Percentiles rank a stretch among this genome's conserved stretches.
Evolutionary conservation across 2,888 invertebrate species (phyloP).

Genomic region (Rhagonycha lutea): DNA sequence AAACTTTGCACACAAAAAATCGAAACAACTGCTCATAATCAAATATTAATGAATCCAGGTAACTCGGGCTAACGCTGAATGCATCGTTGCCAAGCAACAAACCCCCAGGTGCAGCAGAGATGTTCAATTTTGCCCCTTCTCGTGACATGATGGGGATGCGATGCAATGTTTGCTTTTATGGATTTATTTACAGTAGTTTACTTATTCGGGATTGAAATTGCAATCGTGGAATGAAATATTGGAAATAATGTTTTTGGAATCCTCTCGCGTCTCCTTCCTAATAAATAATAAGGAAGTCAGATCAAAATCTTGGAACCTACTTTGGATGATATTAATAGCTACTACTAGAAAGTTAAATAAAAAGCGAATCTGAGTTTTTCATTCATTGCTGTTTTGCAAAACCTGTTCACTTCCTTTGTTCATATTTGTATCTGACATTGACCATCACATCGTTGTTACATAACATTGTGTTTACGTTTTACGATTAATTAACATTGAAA

Average conservation of each 20-base stretch:
- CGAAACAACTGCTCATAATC: not conserved
- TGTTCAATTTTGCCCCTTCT: conserved; percentile 15
- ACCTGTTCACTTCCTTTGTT: conserved; percentile 23
- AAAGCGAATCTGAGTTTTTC: conserved; percentile 15
- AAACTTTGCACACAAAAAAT: not conserved
- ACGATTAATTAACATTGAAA: not conserved
- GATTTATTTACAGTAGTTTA: conserved; percentile 2
- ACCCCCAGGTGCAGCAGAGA: conserved; percentile 22
- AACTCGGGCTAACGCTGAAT: not conserved
- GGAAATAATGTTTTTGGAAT: not conserved
- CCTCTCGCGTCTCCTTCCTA: not conserved
- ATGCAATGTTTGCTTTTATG: conserved; percentile 14
- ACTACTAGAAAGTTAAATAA: conserved; percentile 8
- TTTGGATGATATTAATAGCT: not conserved
- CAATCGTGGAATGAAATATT: not conserved
- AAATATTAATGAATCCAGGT: conserved; percentile 1
- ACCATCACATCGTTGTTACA: conserved; percentile 9
- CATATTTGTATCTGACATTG: conserved; percentile 20
- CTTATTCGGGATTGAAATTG: not conserved
- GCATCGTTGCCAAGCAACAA: conserved; percentile 25
- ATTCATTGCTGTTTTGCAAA: conserved; percentile 9
- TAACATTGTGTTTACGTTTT: conserved; percentile 5
- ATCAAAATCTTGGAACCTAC: not conserved
- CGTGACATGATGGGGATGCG: conserved; percentile 1
- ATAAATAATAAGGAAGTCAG: not conserved